These are phyloP conservation scores for Leistus spinibarbis DNA, from an alignment of 2,888 invertebrate species.

Conservation along the genomic window DNA sequence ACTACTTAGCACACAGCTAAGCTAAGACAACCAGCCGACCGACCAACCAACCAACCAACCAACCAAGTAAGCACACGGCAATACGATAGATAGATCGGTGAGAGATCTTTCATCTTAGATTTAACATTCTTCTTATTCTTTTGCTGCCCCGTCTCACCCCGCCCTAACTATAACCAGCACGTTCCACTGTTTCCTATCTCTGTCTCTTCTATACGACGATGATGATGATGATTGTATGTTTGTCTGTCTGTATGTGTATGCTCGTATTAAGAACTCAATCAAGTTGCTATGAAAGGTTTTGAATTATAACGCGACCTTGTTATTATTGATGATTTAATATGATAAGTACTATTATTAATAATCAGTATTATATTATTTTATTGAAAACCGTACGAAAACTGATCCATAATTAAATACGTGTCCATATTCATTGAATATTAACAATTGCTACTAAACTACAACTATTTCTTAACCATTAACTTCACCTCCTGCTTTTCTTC, in stretches of 20 bases:
- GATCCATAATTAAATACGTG: neutral
- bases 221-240: neutral
- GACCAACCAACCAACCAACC: neutral
- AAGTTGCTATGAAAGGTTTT: neutral
- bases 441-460: neutral
- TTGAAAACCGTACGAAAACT: neutral
- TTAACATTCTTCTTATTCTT: too few relatives aligned
- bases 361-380: neutral
- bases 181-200: neutral
- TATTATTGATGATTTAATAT: slow-evolving; percentile 14
- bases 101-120: neutral
- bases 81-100: neutral
- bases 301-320: slow-evolving; percentile 1
- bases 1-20: neutral
- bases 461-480: too few relatives aligned
- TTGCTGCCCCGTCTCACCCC: neutral
- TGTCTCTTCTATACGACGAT: too few relatives aligned
- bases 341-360: slow-evolving; percentile 1
- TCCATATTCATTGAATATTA: too few relatives aligned
- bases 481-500: too few relatives aligned
- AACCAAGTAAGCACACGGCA: neutral
- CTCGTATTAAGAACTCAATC: slow-evolving; percentile 3
- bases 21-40: neutral
- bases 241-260: neutral
- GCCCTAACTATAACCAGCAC: neutral